These are phyloP conservation scores for Pteria penguin DNA, from an alignment of 2,888 invertebrate genomes.

Conservation along the genomic window DNA sequence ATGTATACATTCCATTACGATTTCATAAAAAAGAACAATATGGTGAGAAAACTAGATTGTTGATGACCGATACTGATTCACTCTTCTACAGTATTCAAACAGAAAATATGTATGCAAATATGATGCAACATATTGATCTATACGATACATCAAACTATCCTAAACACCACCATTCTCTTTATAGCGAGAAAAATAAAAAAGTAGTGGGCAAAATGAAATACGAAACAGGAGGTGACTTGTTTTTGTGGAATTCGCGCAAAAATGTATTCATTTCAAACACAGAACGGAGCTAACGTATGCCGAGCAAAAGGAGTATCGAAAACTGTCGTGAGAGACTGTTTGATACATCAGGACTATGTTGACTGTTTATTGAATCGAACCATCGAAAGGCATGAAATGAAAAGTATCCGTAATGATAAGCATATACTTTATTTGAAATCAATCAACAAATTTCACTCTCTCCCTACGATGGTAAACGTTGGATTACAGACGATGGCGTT, in stretches of 20 bases:
- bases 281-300: not conserved
- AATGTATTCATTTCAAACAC: conserved; percentile 8
- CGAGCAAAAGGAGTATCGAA: no score
- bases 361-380: no score
- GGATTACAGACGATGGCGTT: not conserved
- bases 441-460: conserved; percentile 6
- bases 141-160: conserved; percentile 12
- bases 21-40: conserved; percentile 1
- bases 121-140: not conserved
- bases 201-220: no score
- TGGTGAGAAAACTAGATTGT: not conserved
- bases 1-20: conserved; percentile 24
- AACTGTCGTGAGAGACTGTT: no score
- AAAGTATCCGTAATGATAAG: not conserved
- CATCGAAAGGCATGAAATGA: not conserved
- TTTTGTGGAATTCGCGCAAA: conserved; percentile 5
- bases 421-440: not conserved
- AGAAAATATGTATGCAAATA: not conserved
- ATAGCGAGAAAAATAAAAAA: conserved; percentile 9
- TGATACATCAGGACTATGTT: no score
- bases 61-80: no score
- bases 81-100: no score
- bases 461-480: not conserved
- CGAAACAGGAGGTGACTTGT: no score
- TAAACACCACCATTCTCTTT: not conserved